Evolutionary conservation across 2,888 invertebrate genomes (phyloP).

Genomic region (Ormyrus labotus): DNA sequence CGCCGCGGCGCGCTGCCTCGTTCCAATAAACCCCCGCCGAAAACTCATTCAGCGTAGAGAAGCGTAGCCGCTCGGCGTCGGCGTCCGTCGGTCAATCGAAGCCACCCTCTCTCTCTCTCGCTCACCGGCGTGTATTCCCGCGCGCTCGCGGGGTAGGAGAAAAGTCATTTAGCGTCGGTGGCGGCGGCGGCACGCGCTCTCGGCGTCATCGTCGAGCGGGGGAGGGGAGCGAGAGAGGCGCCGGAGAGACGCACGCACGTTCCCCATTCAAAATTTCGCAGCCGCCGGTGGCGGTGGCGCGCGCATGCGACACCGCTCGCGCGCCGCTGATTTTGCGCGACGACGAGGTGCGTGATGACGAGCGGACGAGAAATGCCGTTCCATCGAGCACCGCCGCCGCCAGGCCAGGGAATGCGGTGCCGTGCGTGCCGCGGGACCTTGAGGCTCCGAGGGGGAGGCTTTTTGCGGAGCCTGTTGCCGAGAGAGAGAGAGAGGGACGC

Average conservation of each 20-base stretch:
- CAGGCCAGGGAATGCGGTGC: neutral
- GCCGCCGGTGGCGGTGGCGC: neutral
- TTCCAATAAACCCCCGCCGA: too few species aligned
- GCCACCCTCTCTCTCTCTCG: neutral
- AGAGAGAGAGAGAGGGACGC: too few species aligned
- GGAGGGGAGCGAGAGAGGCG: too few species aligned
- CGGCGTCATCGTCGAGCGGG: too few species aligned
- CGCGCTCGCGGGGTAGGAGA: too few species aligned
- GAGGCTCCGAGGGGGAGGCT: neutral
- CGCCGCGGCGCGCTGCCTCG: too few species aligned
- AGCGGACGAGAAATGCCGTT: neutral
- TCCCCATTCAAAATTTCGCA: slow-evolving; percentile 44
- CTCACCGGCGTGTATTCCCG: too few species aligned
- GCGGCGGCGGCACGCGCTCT: too few species aligned
- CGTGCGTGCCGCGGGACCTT: neutral
- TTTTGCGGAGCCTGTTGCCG: too few species aligned
- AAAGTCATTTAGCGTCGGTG: too few species aligned
- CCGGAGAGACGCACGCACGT: neutral
- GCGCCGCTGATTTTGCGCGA: slow-evolving; percentile 38
- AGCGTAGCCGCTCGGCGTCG: neutral
- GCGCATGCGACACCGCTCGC: slow-evolving; percentile 9
- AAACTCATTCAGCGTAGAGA: too few species aligned
- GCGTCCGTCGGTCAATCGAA: neutral
- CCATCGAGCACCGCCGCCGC: slow-evolving; percentile 3
- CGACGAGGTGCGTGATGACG: slow-evolving; percentile 41